phyloP scores from a whole-genome alignment of 2,888 invertebrate species.

The Lasius platythorax region DNA sequence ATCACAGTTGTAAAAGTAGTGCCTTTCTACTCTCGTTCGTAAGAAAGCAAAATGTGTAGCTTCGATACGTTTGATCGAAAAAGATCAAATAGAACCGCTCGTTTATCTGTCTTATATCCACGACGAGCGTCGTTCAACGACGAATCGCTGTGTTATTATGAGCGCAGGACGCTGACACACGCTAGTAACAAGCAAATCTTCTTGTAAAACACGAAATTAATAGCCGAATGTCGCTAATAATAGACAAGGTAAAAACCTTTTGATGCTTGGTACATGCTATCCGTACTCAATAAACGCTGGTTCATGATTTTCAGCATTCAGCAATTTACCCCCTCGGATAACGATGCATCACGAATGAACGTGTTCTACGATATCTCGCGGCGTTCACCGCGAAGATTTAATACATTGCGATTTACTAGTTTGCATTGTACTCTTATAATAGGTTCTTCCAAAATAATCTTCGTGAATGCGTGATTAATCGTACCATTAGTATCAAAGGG shows the following conservation, averaged over 20 bases:
- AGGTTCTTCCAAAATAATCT: constrained; percentile 41
- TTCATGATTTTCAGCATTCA: no score
- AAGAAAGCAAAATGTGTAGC: constrained; percentile 28
- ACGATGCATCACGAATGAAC: background rate
- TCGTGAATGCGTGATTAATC: constrained; percentile 10
- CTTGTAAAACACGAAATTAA: constrained; percentile 28
- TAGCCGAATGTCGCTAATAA: constrained; percentile 10
- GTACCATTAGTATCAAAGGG: constrained; percentile 43
- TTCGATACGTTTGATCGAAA: constrained; percentile 7
- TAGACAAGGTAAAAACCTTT: constrained; percentile 31
- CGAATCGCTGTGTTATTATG: constrained; percentile 30
- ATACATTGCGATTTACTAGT: background rate
- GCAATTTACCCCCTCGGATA: background rate
- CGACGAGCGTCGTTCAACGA: constrained; percentile 19
- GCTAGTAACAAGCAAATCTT: constrained; percentile 22
- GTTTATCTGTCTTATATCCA: constrained; percentile 28
- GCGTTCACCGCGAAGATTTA: background rate
- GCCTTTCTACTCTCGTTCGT: constrained; percentile 51
- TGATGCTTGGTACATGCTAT: constrained; percentile 29
- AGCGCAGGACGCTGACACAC: constrained; percentile 56
- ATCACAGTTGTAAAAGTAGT: constrained; percentile 42
- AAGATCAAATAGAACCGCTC: constrained; percentile 16
- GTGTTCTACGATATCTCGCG: background rate
- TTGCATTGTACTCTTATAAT: background rate
- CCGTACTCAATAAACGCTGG: background rate